Evolutionary conservation across 2,113 vertebrate species (phyloP).

Genomic region (Epinephelus cyanopodus): DNA sequence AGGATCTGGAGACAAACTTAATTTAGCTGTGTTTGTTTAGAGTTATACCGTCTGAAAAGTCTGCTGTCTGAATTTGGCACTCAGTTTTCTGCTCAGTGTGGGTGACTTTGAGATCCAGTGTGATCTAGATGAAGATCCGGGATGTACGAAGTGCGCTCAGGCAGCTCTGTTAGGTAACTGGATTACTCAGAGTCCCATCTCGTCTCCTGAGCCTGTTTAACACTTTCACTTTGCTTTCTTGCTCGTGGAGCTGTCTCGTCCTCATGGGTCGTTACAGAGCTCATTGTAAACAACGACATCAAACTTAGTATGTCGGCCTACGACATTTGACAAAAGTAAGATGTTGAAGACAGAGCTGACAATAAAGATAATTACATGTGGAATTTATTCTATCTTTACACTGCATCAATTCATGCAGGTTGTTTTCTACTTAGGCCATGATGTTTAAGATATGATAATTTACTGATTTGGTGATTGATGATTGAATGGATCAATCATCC

Average conservation of each 20-base stretch:
- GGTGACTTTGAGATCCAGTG: slow-evolving; percentile 5
- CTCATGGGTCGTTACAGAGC: background rate
- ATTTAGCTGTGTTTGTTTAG: background rate
- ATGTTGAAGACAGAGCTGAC: background rate
- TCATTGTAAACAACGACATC: rapidly evolving
- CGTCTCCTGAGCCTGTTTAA: slow-evolving; percentile 32
- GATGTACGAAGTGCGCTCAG: background rate
- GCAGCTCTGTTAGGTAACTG: slow-evolving; percentile 58
- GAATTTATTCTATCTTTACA: no score
- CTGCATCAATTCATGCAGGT: no score
- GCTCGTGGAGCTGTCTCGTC: rapidly evolving
- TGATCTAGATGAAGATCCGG: slow-evolving; percentile 36
- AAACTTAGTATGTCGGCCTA: background rate
- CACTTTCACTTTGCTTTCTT: slow-evolving; percentile 33
- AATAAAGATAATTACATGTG: background rate
- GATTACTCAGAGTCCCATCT: slow-evolving; percentile 53
- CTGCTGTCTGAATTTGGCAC: background rate
- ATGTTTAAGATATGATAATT: no score
- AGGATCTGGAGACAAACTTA: background rate
- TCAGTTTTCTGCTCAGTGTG: background rate
- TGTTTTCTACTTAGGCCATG: no score
- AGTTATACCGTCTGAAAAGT: background rate
- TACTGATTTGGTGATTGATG: no score
- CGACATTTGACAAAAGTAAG: background rate
- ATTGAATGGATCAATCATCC: background rate